These are phyloP conservation scores for Macroglossus sobrinus DNA, from an alignment of 2,113 vertebrate genomes.

Conservation along the genomic window DNA sequence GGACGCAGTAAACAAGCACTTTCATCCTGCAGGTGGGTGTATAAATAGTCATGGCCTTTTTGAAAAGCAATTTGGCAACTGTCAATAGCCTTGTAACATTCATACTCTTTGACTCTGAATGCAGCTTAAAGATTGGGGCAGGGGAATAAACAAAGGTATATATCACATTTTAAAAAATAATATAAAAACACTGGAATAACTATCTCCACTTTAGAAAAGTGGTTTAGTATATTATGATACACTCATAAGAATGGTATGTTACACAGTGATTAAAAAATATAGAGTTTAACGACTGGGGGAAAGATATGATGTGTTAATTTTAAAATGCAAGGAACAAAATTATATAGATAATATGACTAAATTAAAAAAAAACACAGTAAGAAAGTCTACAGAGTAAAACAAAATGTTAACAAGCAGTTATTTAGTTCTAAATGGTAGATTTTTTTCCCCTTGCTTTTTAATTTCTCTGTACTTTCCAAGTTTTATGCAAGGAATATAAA, in stretches of 20 bases:
- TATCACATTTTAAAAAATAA: background rate
- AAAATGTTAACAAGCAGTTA: conserved; percentile 7
- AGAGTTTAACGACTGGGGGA: background rate
- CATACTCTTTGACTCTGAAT: background rate
- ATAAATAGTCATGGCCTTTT: background rate
- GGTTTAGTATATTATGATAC: background rate
- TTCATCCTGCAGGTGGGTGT: background rate
- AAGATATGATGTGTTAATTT: background rate
- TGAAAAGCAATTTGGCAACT: conserved; percentile 1
- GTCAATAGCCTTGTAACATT: background rate
- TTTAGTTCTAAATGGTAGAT: background rate
- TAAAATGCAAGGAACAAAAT: conserved; percentile 10
- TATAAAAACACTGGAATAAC: background rate
- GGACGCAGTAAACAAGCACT: background rate
- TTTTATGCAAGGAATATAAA: background rate
- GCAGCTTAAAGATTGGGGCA: background rate
- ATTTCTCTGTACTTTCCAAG: background rate
- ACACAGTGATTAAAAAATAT: background rate
- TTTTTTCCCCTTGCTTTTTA: background rate
- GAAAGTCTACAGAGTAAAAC: background rate
- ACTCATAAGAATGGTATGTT: background rate
- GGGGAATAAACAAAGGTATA: background rate
- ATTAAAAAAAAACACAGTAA: background rate
- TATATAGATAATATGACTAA: background rate
- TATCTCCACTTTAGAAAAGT: background rate